These are phyloP conservation scores for Brachionus calyciflorus DNA, from an alignment of 1,140 invertebrate genomes.

Conservation along the genomic window DNA sequence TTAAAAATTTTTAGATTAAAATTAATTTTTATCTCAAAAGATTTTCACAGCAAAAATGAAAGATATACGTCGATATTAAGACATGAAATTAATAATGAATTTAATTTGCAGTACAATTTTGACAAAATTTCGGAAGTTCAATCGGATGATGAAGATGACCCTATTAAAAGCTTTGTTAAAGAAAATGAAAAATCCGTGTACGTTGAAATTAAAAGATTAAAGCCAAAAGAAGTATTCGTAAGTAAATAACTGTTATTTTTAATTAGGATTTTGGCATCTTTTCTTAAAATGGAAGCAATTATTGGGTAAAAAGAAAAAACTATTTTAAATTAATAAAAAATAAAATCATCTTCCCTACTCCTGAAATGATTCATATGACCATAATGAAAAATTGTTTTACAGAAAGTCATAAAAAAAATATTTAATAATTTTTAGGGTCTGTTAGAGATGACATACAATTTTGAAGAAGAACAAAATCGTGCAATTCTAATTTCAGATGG, in stretches of 20 bases:
- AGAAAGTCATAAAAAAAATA: no score
- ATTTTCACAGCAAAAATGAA: slow-evolving; percentile 36
- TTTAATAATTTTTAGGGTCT: background rate
- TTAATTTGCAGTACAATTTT: slow-evolving; percentile 32
- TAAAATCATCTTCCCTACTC: background rate
- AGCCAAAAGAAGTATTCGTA: slow-evolving; percentile 18
- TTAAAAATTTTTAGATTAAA: background rate
- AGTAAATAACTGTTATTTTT: no score
- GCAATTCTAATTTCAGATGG: slow-evolving; percentile 53
- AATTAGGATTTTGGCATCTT: no score
- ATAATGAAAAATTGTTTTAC: no score
- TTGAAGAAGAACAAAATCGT: slow-evolving; percentile 20
- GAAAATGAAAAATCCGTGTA: slow-evolving; percentile 3
- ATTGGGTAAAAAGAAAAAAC: no score
- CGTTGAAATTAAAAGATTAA: background rate
- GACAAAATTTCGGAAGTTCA: background rate
- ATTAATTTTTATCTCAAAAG: background rate
- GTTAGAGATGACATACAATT: background rate
- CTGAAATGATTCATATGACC: no score
- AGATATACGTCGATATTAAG: slow-evolving; percentile 13
- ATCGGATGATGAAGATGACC: background rate
- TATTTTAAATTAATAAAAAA: background rate
- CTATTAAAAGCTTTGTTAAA: background rate
- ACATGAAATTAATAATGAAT: slow-evolving; percentile 27
- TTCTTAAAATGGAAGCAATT: no score